Conservation (phyloP, 1,140 invertebrate species). For the Battus philenor region DNA sequence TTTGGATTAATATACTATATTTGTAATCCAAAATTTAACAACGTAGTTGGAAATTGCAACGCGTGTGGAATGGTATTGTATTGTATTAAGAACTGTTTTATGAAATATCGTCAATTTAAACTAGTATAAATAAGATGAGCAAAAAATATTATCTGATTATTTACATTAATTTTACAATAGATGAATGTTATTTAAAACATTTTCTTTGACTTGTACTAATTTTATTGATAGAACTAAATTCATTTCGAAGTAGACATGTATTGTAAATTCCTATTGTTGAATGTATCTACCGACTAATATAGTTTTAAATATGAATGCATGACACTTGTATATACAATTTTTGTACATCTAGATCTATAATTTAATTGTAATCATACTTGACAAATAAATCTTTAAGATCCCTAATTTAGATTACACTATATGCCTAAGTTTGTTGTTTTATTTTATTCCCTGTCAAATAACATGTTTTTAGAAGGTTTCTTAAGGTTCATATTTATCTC, state of each 20-base stretch:
- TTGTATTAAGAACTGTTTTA: slow-evolving; percentile 14
- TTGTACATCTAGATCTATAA: slow-evolving; percentile 61
- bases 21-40: neutral
- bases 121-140: slow-evolving; percentile 11
- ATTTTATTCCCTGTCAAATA: neutral
- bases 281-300: slow-evolving; percentile 28
- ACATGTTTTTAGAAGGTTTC: too few species aligned
- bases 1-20: neutral
- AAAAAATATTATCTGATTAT: neutral
- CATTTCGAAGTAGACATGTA: too few species aligned
- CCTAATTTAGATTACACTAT: slow-evolving; percentile 53
- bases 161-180: too few species aligned
- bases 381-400: slow-evolving; percentile 60
- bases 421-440: slow-evolving; percentile 22
- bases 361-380: slow-evolving; percentile 55
- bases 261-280: slow-evolving; percentile 26
- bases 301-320: slow-evolving; percentile 42
- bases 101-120: slow-evolving; percentile 16
- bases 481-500: too few species aligned
- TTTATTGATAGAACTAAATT: too few species aligned
- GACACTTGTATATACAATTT: slow-evolving; percentile 60
- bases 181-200: too few species aligned
- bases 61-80: slow-evolving; percentile 11
- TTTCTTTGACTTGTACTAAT: too few species aligned
- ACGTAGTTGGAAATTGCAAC: neutral